Conservation (phyloP, 2,797 vertebrate genomes). For the Scolopax rusticola region DNA sequence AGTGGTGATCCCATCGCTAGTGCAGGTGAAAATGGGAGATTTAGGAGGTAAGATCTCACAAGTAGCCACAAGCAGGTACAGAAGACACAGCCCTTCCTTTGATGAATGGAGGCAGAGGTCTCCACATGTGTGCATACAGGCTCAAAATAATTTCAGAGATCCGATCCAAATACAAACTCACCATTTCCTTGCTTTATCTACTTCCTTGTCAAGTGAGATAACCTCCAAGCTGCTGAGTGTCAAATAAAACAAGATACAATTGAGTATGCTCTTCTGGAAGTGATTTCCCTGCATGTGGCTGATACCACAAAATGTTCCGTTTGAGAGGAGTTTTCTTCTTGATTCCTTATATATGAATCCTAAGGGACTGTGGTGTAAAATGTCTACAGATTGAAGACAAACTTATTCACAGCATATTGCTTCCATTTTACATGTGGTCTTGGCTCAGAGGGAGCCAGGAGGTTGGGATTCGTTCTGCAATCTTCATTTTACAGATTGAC, state of each 20-base stretch:
- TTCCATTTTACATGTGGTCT: not conserved
- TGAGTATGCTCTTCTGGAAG: not conserved
- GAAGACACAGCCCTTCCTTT: not conserved
- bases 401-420: not conserved
- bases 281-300: not conserved
- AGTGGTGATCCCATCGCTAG: not conserved
- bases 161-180: not conserved
- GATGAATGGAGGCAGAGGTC: not conserved
- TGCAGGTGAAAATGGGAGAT: not conserved
- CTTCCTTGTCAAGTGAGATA: not conserved
- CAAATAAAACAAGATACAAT: not conserved
- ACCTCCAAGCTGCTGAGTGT: not conserved
- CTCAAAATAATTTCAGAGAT: not conserved
- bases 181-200: not conserved
- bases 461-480: not conserved
- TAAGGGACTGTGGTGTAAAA: not conserved
- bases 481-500: not conserved
- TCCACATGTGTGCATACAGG: not conserved
- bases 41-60: not conserved
- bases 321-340: not conserved
- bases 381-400: not conserved
- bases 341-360: not conserved
- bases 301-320: not conserved
- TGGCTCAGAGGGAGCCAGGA: not conserved
- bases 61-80: not conserved